Conservation (phyloP, 2,888 invertebrate species). For the Tortricodes alternella region DNA sequence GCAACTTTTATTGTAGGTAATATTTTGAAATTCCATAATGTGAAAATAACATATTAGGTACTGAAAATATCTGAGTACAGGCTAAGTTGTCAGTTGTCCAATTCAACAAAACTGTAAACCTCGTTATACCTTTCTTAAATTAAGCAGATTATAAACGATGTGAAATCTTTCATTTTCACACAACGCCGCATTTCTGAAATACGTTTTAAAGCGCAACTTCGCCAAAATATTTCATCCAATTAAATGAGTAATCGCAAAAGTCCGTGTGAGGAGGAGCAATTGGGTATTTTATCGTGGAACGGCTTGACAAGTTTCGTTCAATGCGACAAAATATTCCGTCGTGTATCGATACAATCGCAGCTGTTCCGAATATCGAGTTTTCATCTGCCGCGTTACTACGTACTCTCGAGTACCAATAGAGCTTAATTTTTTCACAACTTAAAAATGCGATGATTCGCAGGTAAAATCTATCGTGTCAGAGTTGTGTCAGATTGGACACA, state of each 20-base stretch:
- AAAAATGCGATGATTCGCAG: no score
- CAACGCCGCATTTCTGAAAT: not conserved
- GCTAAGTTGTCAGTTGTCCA: no score
- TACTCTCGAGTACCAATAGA: constrained; percentile 39
- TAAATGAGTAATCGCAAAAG: constrained; percentile 43
- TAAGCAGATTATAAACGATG: not conserved
- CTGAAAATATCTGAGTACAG: no score
- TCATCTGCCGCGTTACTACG: constrained; percentile 50
- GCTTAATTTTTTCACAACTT: not conserved
- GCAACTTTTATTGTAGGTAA: no score
- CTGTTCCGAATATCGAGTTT: constrained; percentile 62
- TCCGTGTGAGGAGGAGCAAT: constrained; percentile 42
- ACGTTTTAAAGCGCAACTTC: not conserved
- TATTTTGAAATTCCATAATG: no score
- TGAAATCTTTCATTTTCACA: not conserved
- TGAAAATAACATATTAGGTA: no score
- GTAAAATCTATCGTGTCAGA: no score
- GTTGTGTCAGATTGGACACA: no score
- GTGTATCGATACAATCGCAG: constrained; percentile 71
- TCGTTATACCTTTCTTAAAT: no score
- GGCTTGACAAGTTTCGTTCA: constrained; percentile 60
- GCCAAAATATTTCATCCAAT: constrained; percentile 34
- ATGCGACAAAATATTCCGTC: constrained; percentile 69
- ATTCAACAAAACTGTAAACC: no score
- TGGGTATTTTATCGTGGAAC: constrained; percentile 54